Evolutionary conservation across 1,140 invertebrate species (phyloP), one percentile per base, ranked within the genome.

Genomic region (Pogonomyrmex barbatus): DNA sequence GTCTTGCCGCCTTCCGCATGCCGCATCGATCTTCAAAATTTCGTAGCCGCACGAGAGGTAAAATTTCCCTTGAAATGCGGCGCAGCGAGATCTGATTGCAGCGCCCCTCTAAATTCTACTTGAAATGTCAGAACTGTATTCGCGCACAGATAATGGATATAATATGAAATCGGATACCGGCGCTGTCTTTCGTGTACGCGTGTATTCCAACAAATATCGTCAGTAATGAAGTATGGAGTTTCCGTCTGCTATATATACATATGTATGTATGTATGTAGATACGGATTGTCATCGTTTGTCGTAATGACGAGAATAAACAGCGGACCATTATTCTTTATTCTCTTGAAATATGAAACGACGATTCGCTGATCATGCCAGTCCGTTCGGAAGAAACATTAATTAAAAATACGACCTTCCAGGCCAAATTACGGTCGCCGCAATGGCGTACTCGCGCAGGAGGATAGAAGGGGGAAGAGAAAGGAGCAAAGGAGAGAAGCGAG

Each of bases 301-400:
- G 58, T 42, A 39, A 79, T 52, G 6, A 8, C 17, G 70, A 36
- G 33, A 54, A 5, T 6, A 39, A 79, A 68, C 50, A 42, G 42
- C 42, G 9, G 33, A 47, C 30, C 2, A 3, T 12, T 9, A 52
- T 14, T 79, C n/a, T 36, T 52, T 68, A 52, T 30, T 54, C 36
- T n/a, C 47, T 50, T 6, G 30, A 47, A n/a, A 36, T 10, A 14
- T 14, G 24, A 33, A 39, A 60, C 54, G 12, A 60, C 54, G 12
- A 39, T 60, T 50, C 30, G 30, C 58, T 36, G 50, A 30, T 82
- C 68, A 30, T 9, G 68, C 9, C 39, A n/a, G 42, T 17, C 60
- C 54, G 36, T 83, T 75, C 60, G 24, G 50, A 36, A 12, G 52
- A 50, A 83, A 33, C 42, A 83, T 83, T 56, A 83, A 83, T 83